A percentile compares a stretch with the other conserved stretches of the same genome.
phyloP scores from a whole-genome alignment of 2,113 vertebrate species.

The Cygnus atratus region DNA sequence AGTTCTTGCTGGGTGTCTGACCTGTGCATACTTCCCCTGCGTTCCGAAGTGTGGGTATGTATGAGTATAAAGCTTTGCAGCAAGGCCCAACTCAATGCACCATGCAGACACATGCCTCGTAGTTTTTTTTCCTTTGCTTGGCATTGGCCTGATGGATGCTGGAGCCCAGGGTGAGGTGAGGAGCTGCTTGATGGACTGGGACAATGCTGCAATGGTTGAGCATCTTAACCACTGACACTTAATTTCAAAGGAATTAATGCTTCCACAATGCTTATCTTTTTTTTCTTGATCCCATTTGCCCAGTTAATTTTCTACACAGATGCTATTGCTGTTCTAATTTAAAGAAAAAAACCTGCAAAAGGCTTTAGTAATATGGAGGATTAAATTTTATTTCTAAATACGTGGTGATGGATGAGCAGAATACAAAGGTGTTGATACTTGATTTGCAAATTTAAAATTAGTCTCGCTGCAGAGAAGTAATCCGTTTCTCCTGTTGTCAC shows the following conservation, averaged over 20 bases:
- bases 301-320: neutral
- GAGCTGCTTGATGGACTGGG: neutral
- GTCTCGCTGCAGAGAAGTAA: neutral
- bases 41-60: neutral
- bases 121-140: neutral
- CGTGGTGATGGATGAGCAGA: neutral
- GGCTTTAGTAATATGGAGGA: neutral
- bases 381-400: neutral
- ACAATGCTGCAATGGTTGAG: neutral
- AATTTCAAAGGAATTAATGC: neutral
- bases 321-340: neutral
- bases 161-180: neutral
- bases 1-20: neutral
- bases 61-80: neutral
- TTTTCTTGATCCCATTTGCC: neutral
- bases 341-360: neutral
- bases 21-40: neutral
- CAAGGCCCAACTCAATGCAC: rapidly evolving
- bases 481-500: neutral
- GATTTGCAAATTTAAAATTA: neutral
- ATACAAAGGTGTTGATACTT: neutral
- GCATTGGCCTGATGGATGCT: neutral
- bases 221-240: neutral
- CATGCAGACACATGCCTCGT: neutral
- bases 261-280: neutral